Base-by-base conservation (phyloP, 2,113 vertebrate species). In the Ondatra zibethicus region DNA sequence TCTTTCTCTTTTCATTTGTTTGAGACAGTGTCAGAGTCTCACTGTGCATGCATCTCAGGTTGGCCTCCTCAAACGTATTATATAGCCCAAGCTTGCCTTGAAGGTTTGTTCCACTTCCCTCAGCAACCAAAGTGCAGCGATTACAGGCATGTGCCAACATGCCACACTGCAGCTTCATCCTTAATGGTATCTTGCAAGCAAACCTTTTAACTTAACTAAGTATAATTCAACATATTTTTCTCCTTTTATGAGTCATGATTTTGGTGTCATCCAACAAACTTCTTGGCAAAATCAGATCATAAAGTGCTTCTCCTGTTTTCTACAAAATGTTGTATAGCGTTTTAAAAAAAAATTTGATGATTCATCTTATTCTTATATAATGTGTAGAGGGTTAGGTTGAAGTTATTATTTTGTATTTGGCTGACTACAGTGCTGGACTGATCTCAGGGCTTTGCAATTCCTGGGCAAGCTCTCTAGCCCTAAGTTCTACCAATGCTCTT, bases 181-280 rank as follows among this genome's bases (percentile, higher is more conserved):
- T 96, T 65, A 90, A 89, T 7, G 73, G 33, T 55, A 27, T 78
- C 75, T 93, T 95, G 77, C 47, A 91, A 94, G 68, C 21, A 72
- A 81, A 39, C 16, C 70, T 93, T 91, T 91, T 88, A 65, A 84
- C 72, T 65, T 93, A 89, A 91, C 65, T 25, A 90, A 93, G 21
- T 70, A n/a, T 47, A 85, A 88, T 72, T 93, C 23, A 87, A 76
- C 58, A 45, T 61, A 61, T 75, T 70, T 92, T 75, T 89, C 88
- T 95, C 33, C 70, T 31, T 61, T 45, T 45, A 17, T 33, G 55
- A 86, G 39, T 88, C 55, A 84, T 72, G 25, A 12, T 95, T 87
- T 93, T 76, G 29, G 42, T 93, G 21, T 65, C 61, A 95, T 58
- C 11, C 7, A 45, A 76, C 50, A 31, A 88, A 84, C 68, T 91